These are phyloP conservation scores for Pseudorhiza aurosa DNA, from an alignment of 30 jellyfish, hydroid and myxozoan genomes.

Conservation along the genomic window DNA sequence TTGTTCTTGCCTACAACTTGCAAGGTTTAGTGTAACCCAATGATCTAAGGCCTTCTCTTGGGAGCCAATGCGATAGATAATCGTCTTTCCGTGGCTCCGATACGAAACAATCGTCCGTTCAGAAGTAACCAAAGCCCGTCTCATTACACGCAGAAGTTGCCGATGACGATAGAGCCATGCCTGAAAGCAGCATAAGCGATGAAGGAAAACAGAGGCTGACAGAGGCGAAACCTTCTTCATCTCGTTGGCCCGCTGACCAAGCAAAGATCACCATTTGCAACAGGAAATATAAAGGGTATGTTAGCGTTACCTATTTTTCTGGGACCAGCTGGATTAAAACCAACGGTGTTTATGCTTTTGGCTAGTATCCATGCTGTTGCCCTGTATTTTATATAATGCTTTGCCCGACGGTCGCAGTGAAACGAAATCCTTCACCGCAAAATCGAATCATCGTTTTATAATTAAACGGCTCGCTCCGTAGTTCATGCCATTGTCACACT, in stretches of 20 bases:
- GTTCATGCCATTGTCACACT: too few species aligned
- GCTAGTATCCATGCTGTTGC: background rate
- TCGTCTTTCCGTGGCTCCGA: background rate
- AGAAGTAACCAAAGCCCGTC: background rate
- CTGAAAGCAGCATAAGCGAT: background rate
- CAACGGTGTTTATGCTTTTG: background rate
- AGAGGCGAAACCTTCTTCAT: background rate
- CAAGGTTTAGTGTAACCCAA: background rate
- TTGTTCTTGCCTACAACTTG: background rate
- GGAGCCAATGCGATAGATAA: background rate
- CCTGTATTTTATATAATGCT: background rate
- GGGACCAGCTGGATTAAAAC: background rate
- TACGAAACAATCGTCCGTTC: background rate
- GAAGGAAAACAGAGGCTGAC: background rate
- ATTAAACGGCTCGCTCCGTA: background rate
- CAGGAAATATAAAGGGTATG: background rate
- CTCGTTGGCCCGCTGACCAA: conserved; percentile 1
- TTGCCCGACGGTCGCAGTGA: background rate
- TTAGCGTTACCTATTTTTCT: background rate
- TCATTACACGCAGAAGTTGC: background rate
- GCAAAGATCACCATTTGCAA: background rate
- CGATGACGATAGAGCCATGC: background rate
- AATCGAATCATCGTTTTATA: background rate
- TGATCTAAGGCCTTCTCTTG: background rate
- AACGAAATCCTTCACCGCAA: background rate